Evolutionary conservation across 2,888 invertebrate species (phyloP).

Genomic region (Eupsilia transversa): DNA sequence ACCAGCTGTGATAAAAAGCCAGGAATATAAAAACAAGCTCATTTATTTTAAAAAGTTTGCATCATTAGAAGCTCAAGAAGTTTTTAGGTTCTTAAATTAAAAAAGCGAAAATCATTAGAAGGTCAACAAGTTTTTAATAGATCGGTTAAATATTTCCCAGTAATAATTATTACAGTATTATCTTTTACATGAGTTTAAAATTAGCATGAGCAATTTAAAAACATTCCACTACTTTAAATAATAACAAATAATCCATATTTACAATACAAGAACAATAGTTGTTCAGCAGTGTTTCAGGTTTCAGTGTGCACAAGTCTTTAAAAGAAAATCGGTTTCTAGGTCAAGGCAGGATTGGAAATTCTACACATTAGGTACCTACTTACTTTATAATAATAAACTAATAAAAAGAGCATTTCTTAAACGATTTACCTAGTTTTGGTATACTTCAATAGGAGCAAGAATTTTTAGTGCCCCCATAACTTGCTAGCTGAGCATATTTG

Average conservation of each 20-base stretch:
- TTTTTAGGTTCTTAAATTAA: neutral
- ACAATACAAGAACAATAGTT: slow-evolving; percentile 3
- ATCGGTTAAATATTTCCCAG: neutral
- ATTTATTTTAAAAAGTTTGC: too few relatives aligned
- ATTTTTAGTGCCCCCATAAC: neutral
- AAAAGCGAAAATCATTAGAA: neutral
- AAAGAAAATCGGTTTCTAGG: slow-evolving; percentile 51
- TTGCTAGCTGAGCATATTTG: neutral
- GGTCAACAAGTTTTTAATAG: neutral
- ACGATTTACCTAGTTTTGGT: slow-evolving; percentile 9
- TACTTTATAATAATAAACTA: slow-evolving; percentile 8
- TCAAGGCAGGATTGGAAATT: slow-evolving; percentile 54
- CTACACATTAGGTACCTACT: slow-evolving; percentile 28
- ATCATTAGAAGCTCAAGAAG: neutral
- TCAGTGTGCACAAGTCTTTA: slow-evolving; percentile 8
- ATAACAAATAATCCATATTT: slow-evolving; percentile 20
- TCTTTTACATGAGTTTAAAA: neutral
- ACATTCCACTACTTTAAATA: neutral
- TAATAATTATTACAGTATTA: neutral
- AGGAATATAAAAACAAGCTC: neutral
- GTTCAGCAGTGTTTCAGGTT: slow-evolving; percentile 15
- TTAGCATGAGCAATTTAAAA: too few relatives aligned
- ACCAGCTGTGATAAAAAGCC: neutral
- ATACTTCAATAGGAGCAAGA: slow-evolving; percentile 4
- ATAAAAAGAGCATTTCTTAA: slow-evolving; percentile 24